Conservation (phyloP, 2,888 invertebrate species). For the Papilio elwesi region DNA sequence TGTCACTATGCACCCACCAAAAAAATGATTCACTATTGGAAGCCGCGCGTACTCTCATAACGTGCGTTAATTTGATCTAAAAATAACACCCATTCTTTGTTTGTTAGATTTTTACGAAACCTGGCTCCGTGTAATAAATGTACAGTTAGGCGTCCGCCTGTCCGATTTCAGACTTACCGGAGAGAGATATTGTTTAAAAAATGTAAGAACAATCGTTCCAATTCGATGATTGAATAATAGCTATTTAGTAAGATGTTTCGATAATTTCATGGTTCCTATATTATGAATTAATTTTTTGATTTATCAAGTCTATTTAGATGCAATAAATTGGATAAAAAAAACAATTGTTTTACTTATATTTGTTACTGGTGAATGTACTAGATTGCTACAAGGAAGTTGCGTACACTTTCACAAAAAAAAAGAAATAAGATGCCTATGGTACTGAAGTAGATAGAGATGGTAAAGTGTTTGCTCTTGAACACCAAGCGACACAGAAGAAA, state of each 20-base stretch:
- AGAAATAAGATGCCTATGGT: too few relatives aligned
- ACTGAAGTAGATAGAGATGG: too few relatives aligned
- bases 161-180: neutral
- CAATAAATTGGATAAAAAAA: too few relatives aligned
- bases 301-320: neutral
- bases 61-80: conserved; percentile 82
- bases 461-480: too few relatives aligned
- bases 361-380: too few relatives aligned
- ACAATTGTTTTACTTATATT: too few relatives aligned
- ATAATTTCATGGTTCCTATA: neutral
- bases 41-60: conserved; percentile 74
- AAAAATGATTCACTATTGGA: conserved; percentile 74
- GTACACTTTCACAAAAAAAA: too few relatives aligned
- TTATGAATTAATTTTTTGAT: too few relatives aligned
- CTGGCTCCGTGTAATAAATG: conserved; percentile 63
- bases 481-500: too few relatives aligned
- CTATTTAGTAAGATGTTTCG: conserved; percentile 17
- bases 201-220: conserved; percentile 14
- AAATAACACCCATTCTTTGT: conserved; percentile 81
- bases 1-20: conserved; percentile 50
- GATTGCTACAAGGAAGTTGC: too few relatives aligned
- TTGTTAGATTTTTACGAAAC: conserved; percentile 80
- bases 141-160: conserved; percentile 44
- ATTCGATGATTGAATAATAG: conserved; percentile 38
- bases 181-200: conserved; percentile 34